Conservation (phyloP, 2,113 vertebrate genomes). For the Irena cyanogastra region DNA sequence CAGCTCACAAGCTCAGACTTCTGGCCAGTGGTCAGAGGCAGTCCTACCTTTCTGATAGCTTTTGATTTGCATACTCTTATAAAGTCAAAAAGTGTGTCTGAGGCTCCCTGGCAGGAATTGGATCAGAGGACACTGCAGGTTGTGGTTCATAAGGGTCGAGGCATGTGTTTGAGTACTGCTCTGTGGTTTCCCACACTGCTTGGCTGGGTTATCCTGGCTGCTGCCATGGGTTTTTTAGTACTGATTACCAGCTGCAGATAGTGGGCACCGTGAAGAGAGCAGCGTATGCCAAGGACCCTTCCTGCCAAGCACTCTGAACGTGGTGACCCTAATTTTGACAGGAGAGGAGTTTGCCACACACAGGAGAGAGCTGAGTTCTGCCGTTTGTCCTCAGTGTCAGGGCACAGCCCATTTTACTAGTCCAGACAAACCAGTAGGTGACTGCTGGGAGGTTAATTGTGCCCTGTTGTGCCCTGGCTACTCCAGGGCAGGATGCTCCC, state of each 20-base stretch:
- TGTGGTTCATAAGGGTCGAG: rapidly evolving
- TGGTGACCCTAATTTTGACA: background rate
- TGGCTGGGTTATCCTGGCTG: background rate
- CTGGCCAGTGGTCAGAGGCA: background rate
- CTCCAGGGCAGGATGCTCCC: background rate
- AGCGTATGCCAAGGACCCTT: background rate
- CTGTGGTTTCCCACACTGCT: background rate
- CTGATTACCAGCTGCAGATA: background rate
- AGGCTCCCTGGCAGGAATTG: background rate
- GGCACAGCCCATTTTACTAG: background rate
- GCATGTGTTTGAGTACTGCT: background rate
- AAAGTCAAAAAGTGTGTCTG: rapidly evolving
- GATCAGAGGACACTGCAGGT: background rate
- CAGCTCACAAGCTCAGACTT: background rate
- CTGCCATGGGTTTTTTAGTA: background rate
- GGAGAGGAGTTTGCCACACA: background rate
- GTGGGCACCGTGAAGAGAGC: rapidly evolving
- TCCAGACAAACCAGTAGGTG: background rate
- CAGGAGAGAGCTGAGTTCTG: background rate
- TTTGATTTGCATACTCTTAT: background rate
- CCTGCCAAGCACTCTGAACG: background rate
- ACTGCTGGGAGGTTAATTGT: background rate
- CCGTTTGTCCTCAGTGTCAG: background rate
- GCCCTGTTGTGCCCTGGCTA: background rate
- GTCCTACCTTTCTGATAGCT: background rate